A percentile compares a stretch with the other conserved stretches of the same genome.
Conservation (phyloP, 2,113 vertebrate species). For the Ptychochromis oligacanthus region DNA sequence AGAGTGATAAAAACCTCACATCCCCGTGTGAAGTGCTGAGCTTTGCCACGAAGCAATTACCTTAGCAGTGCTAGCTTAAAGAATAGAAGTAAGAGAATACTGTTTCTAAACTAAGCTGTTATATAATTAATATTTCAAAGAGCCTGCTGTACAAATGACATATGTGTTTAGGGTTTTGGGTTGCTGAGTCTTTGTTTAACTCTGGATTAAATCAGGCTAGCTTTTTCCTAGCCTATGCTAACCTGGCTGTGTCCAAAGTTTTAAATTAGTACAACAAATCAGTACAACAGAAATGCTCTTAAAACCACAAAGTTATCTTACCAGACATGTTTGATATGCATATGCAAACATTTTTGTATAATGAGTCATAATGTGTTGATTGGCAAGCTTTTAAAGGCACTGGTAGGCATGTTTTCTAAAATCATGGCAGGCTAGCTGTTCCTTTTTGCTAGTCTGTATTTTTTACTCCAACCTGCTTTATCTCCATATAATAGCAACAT, state of each 20-base stretch:
- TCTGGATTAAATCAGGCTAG: background rate
- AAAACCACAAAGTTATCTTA: too few species aligned
- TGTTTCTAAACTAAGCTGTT: too few species aligned
- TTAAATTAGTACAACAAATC: too few species aligned
- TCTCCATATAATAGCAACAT: too few species aligned
- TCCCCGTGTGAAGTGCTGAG: background rate
- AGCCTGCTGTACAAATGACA: rapidly evolving
- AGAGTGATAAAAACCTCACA: background rate
- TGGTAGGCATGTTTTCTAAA: background rate
- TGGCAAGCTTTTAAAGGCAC: background rate
- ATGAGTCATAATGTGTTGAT: too few species aligned
- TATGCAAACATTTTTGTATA: too few species aligned
- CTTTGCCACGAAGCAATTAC: background rate
- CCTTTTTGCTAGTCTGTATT: too few species aligned
- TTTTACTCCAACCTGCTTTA: too few species aligned
- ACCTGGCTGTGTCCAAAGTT: background rate
- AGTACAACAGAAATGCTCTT: too few species aligned
- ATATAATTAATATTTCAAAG: background rate
- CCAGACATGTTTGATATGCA: too few species aligned
- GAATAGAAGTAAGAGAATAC: background rate
- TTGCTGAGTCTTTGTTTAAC: too few species aligned
- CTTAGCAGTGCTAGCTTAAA: background rate
- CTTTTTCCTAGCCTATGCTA: background rate
- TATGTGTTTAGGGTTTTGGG: background rate
- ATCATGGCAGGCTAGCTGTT: too few species aligned